These are phyloP conservation scores for Luscinia luscinia DNA, from an alignment of 2,797 vertebrate species.

Conservation along the genomic window DNA sequence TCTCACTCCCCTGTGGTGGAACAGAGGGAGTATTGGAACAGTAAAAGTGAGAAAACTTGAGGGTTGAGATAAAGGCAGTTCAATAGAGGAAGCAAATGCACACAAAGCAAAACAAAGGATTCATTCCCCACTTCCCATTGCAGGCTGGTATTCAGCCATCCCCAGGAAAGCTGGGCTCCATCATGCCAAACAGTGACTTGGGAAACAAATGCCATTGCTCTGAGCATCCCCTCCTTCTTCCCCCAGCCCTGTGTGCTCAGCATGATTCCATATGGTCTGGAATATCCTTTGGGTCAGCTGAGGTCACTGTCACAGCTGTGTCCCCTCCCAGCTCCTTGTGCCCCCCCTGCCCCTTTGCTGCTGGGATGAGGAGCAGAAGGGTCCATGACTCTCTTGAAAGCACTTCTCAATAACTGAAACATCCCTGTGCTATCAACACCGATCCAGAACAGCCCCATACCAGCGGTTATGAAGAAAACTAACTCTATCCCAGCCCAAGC, in stretches of 20 bases:
- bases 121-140: not conserved
- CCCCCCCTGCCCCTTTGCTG: not conserved
- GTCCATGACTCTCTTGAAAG: not conserved
- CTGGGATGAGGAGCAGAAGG: not conserved
- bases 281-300: not conserved
- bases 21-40: accelerated
- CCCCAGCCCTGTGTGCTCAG: not conserved
- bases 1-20: not conserved
- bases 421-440: not conserved
- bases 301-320: not conserved
- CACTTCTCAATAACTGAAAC: not conserved
- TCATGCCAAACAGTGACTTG: not conserved
- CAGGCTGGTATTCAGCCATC: not conserved
- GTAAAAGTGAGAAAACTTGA: not conserved
- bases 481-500: not conserved
- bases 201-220: not conserved
- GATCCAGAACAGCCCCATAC: not conserved
- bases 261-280: not conserved
- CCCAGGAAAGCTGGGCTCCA: not conserved
- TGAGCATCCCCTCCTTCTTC: not conserved
- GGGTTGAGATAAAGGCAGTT: not conserved
- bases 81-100: not conserved
- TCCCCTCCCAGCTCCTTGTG: not conserved
- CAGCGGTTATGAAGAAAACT: not conserved
- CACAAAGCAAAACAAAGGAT: not conserved